These are phyloP conservation scores for Aphaenogaster rudis DNA, from an alignment of 1,140 invertebrate genomes.

Conservation along the genomic window DNA sequence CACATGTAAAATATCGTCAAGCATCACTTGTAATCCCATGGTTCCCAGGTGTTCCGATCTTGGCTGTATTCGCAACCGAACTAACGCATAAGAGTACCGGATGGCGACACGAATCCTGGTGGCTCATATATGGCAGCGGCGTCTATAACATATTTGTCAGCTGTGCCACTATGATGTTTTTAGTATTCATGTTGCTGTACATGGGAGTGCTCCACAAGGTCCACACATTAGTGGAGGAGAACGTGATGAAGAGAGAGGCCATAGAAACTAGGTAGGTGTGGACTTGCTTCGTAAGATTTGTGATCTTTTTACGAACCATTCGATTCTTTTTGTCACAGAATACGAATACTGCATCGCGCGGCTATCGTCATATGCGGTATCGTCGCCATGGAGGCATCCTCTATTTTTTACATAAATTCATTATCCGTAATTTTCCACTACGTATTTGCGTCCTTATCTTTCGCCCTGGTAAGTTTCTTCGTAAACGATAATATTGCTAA, in stretches of 20 bases:
- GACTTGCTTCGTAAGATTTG: neutral
- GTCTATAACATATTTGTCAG: slow-evolving; percentile 88
- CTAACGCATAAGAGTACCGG: slow-evolving; percentile 87
- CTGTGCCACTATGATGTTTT: slow-evolving; percentile 87
- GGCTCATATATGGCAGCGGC: slow-evolving; percentile 87
- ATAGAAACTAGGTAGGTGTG: slow-evolving; percentile 83
- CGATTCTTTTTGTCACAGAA: slow-evolving; percentile 81
- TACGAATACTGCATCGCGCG: slow-evolving; percentile 88
- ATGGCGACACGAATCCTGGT: slow-evolving; percentile 88
- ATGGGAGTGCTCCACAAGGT: slow-evolving; percentile 86
- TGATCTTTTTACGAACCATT: neutral
- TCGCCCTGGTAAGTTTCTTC: slow-evolving; percentile 87
- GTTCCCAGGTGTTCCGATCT: slow-evolving; percentile 86
- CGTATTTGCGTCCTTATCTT: slow-evolving; percentile 88
- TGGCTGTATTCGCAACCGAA: slow-evolving; percentile 88
- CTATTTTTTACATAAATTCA: slow-evolving; percentile 89
- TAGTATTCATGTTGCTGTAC: slow-evolving; percentile 87
- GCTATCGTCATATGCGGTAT: slow-evolving; percentile 88
- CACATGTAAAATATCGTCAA: neutral
- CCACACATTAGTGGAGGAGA: slow-evolving; percentile 84
- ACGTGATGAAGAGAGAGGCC: slow-evolving; percentile 83
- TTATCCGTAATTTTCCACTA: slow-evolving; percentile 88
- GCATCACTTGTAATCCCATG: neutral
- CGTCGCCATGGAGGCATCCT: slow-evolving; percentile 88
- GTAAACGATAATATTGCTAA: neutral